Evolutionary conservation across 2,113 vertebrate genomes (phyloP), one percentile per base, ranked within the genome.

Genomic region (Montifringilla adamsi): DNA sequence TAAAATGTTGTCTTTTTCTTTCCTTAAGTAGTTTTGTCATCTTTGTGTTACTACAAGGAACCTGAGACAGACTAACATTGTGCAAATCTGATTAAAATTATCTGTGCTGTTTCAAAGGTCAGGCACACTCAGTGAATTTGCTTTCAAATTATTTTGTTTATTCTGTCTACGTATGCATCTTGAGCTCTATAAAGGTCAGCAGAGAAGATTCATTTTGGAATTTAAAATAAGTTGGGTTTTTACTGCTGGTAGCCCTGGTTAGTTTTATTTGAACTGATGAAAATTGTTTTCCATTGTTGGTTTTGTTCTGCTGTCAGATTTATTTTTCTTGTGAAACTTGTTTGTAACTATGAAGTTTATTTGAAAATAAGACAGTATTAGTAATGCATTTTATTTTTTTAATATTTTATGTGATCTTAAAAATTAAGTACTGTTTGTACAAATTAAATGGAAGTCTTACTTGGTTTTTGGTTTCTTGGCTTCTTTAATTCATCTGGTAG

Each of bases 141-240:
- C 97, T 98, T 97, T 96, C 96, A 98, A 98, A 98, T 98, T 97
- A 98, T 98, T 97, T 98, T 98, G 97, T 98, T 98, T 98, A 97
- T 98, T 98, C 97, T 98, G 95, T 97, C 93, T 96, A 96, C 39
- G 69, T 97, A 95, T 97, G 97, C 92, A 97, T 98, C 94, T 96
- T 69, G 92, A 98, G 88, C 92, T 97, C 90, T 97, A 19, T 97
- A 98, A 98, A 98, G 97, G 97, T 98, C 97, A 98, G 95, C 94
- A 96, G 87, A 94, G 86, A 90, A 97, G 95, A 97, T 94, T 96
- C 50, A 83, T 96, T 97, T 96, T 97, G 96, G 94, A 97, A 97
- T 97, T 93, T 94, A 88, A 96, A 97, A 95, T 87, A 95, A 93
- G 94, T 92, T 90, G 86, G 77, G 55, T 84, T 98, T 97, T 92